Conservation (phyloP, 2,113 vertebrate species). For the Salvelinus namaycush region DNA sequence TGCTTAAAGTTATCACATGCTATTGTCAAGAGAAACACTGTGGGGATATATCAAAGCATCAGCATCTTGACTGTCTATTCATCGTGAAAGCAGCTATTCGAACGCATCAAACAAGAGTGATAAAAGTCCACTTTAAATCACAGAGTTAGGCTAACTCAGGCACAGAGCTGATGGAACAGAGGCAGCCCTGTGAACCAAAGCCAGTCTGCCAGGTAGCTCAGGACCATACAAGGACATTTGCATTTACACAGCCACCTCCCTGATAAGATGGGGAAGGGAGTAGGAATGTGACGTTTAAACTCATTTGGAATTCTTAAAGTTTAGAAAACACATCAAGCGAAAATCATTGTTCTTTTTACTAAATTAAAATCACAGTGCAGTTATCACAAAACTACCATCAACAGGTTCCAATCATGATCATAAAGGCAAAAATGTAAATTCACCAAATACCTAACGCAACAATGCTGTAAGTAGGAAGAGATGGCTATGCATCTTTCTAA, state of each 20-base stretch:
- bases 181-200: not conserved
- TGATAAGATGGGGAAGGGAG: not conserved
- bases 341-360: too few species aligned
- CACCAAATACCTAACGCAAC: too few species aligned
- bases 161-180: not conserved
- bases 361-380: too few species aligned
- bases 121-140: not conserved
- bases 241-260: not conserved
- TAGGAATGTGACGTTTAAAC: too few species aligned
- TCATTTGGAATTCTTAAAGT: too few species aligned
- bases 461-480: too few species aligned
- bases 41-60: not conserved
- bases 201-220: not conserved
- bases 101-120: not conserved
- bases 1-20: conserved; percentile 38
- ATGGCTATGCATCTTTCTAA: too few species aligned
- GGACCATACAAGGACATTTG: not conserved
- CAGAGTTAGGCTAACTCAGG: not conserved
- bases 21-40: conserved; percentile 4
- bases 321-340: too few species aligned
- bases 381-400: too few species aligned
- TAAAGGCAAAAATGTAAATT: too few species aligned
- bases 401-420: too few species aligned
- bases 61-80: not conserved
- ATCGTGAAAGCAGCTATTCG: not conserved